Evolutionary conservation across 2,888 invertebrate genomes (phyloP).

Genomic region (Ormia ochracea): DNA sequence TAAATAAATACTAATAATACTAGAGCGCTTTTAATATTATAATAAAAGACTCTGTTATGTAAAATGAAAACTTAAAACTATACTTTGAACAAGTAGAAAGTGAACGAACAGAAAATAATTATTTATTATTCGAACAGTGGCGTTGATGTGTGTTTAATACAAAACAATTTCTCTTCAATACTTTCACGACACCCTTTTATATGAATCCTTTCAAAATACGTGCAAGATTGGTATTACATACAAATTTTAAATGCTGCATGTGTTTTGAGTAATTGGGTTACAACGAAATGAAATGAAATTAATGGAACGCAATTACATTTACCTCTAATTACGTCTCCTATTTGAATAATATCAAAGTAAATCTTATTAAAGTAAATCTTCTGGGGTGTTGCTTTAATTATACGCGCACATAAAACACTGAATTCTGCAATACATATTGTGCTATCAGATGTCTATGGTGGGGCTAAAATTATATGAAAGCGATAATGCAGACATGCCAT

Average conservation of each 20-base stretch:
- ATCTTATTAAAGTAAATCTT: neutral
- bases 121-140: neutral
- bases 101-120: too few species aligned
- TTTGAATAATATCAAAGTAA: slow-evolving; percentile 19
- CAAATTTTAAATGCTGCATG: slow-evolving; percentile 15
- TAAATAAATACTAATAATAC: too few species aligned
- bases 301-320: slow-evolving; percentile 48
- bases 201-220: neutral
- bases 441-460: too few species aligned
- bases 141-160: neutral
- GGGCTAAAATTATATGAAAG: too few species aligned
- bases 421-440: too few species aligned
- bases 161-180: neutral
- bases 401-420: neutral
- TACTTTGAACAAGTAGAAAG: too few species aligned
- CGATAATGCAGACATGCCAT: too few species aligned
- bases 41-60: too few species aligned
- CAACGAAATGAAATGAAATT: slow-evolving; percentile 28
- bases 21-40: too few species aligned
- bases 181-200: neutral
- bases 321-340: slow-evolving; percentile 32
- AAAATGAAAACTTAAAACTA: too few species aligned
- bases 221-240: slow-evolving; percentile 33
- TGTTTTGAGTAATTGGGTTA: slow-evolving; percentile 26
- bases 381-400: neutral